Conservation (phyloP, 2,888 invertebrate genomes). For the Tuta absoluta region DNA sequence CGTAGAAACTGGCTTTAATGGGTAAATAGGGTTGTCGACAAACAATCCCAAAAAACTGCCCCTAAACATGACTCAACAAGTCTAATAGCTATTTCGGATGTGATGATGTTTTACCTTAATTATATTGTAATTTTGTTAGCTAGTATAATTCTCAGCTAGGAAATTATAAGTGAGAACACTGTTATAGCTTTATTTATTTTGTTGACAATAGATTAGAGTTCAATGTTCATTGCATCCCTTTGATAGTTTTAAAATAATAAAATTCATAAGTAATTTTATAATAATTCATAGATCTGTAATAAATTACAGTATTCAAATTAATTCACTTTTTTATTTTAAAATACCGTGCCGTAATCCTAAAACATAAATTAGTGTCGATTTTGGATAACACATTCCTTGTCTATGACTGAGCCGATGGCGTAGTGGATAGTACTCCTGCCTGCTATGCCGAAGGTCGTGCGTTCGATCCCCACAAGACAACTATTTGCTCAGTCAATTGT, state of each 20-base stretch:
- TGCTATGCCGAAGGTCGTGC: too few relatives aligned
- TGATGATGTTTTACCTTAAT: slow-evolving; percentile 11
- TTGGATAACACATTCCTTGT: too few relatives aligned
- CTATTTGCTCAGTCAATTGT: too few relatives aligned
- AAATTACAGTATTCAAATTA: slow-evolving; percentile 75
- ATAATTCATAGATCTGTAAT: slow-evolving; percentile 70
- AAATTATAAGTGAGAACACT: slow-evolving; percentile 24
- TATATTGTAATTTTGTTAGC: slow-evolving; percentile 21
- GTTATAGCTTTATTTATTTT: slow-evolving; percentile 28
- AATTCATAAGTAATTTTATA: slow-evolving; percentile 63
- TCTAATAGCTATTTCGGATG: slow-evolving; percentile 11
- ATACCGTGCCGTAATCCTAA: background rate
- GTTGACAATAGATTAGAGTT: slow-evolving; percentile 26
- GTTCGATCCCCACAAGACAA: too few relatives aligned
- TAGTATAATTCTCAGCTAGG: slow-evolving; percentile 22
- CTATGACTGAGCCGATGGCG: too few relatives aligned
- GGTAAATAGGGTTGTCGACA: background rate
- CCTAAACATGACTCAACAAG: background rate
- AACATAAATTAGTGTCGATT: background rate
- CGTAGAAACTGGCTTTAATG: too few relatives aligned
- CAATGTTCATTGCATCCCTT: slow-evolving; percentile 51
- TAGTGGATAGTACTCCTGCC: too few relatives aligned
- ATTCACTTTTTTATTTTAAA: slow-evolving; percentile 21
- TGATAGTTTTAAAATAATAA: slow-evolving; percentile 38
- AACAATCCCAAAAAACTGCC: background rate